Evolutionary conservation across 1,140 invertebrate species (phyloP).

Genomic region (Rhysida immarginata): DNA sequence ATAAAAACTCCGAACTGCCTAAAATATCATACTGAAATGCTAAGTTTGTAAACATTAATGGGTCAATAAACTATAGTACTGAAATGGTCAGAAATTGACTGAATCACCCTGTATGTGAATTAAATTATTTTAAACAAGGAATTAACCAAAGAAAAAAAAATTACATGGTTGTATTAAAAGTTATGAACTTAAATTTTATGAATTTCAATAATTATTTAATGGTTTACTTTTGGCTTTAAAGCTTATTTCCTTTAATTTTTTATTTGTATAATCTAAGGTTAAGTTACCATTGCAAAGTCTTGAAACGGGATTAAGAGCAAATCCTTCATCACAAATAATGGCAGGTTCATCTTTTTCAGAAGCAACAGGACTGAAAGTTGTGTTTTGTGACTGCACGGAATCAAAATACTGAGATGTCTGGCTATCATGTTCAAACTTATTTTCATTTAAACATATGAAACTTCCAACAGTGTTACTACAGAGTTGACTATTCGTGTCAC

Average conservation of each 20-base stretch:
- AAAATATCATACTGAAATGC: no score
- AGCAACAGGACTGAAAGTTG: neutral
- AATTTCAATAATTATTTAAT: no score
- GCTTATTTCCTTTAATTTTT: neutral
- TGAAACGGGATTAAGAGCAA: conserved; percentile 39
- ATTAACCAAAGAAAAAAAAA: no score
- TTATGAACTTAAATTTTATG: no score
- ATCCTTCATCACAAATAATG: conserved; percentile 42
- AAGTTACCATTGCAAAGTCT: conserved; percentile 50
- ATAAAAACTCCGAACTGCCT: no score
- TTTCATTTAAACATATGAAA: conserved; percentile 34
- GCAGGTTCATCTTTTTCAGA: neutral
- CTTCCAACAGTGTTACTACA: conserved; percentile 51
- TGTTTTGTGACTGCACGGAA: neutral
- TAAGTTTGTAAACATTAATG: no score
- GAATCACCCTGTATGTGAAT: no score
- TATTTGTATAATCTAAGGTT: neutral
- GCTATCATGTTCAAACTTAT: neutral
- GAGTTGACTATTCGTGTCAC: conserved; percentile 22
- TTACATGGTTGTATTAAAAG: no score
- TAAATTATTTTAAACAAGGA: no score
- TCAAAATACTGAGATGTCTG: neutral
- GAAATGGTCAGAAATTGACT: no score
- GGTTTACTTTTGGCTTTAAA: no score
- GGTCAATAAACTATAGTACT: no score